Percentiles rank a stretch among this genome's conserved stretches.
Evolutionary conservation across 2,113 vertebrate genomes (phyloP).

Genomic region (Stictonetta naevosa): DNA sequence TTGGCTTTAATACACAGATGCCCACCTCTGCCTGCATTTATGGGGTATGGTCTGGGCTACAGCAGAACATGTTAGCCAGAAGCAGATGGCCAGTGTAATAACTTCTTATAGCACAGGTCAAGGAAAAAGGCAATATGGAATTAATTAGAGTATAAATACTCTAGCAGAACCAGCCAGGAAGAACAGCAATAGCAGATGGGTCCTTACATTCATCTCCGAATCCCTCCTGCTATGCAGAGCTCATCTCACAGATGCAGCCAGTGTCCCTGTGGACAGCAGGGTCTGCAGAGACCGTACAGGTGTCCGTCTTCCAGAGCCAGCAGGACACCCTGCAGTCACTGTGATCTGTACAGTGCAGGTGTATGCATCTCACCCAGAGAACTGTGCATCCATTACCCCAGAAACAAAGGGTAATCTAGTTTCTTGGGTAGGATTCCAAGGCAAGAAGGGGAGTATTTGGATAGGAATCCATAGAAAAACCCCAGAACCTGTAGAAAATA

Average conservation of each 20-base stretch:
- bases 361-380: background rate
- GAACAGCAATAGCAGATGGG: background rate
- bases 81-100: background rate
- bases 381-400: background rate
- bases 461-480: background rate
- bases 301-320: background rate
- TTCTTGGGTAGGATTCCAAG: background rate
- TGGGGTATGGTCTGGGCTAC: accelerated
- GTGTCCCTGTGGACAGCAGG: background rate
- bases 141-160: background rate
- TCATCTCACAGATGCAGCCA: background rate
- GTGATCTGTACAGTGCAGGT: background rate
- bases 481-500: background rate
- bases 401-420: background rate
- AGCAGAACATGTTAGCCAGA: background rate
- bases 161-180: background rate
- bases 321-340: background rate
- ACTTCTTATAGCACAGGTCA: background rate
- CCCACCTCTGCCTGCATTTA: background rate
- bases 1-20: background rate
- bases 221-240: background rate
- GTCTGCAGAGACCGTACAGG: background rate
- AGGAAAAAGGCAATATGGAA: background rate
- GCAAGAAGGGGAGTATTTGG: background rate
- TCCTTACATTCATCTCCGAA: background rate